phyloP scores from a whole-genome alignment of 2,113 vertebrate genomes.

The Siniperca chuatsi region DNA sequence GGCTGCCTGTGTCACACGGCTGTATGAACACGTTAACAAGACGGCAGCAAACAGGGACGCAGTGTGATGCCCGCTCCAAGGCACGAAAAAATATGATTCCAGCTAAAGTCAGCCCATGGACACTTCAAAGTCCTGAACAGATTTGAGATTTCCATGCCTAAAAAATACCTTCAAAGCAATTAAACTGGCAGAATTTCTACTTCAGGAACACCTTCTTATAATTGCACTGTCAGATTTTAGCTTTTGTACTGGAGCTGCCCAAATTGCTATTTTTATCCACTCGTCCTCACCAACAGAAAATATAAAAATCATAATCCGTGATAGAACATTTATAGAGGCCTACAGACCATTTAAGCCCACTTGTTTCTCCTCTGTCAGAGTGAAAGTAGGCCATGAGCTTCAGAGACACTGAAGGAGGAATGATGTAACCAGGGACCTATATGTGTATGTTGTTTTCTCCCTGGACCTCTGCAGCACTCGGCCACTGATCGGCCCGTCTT shows the following conservation, averaged over 20 bases:
- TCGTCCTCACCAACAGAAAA: conserved; percentile 31
- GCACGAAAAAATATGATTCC: conserved; percentile 37
- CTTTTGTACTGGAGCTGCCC: conserved; percentile 18
- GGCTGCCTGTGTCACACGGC: conserved; percentile 63
- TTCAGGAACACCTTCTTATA: conserved; percentile 47
- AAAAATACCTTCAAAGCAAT: conserved; percentile 57
- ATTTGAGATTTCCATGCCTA: conserved; percentile 49
- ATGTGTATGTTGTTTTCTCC: conserved; percentile 59
- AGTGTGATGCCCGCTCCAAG: conserved; percentile 31
- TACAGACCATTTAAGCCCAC: conserved; percentile 15
- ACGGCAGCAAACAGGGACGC: conserved; percentile 40
- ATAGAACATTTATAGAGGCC: conserved; percentile 9
- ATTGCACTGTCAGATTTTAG: conserved; percentile 47
- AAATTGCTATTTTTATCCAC: conserved; percentile 47
- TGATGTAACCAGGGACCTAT: conserved; percentile 69
- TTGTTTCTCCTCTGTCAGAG: conserved; percentile 52
- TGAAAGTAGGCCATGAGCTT: conserved; percentile 70
- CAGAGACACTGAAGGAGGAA: conserved; percentile 54
- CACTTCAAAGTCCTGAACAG: conserved; percentile 49
- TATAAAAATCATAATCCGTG: conserved; percentile 32
- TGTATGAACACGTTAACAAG: conserved; percentile 62
- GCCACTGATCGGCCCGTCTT: conserved; percentile 17
- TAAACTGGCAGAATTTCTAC: conserved; percentile 42
- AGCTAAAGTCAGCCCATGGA: conserved; percentile 41
- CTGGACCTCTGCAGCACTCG: conserved; percentile 28